These are phyloP conservation scores for Semicossyphus pulcher DNA, from an alignment of 2,113 vertebrate species.

Conservation along the genomic window DNA sequence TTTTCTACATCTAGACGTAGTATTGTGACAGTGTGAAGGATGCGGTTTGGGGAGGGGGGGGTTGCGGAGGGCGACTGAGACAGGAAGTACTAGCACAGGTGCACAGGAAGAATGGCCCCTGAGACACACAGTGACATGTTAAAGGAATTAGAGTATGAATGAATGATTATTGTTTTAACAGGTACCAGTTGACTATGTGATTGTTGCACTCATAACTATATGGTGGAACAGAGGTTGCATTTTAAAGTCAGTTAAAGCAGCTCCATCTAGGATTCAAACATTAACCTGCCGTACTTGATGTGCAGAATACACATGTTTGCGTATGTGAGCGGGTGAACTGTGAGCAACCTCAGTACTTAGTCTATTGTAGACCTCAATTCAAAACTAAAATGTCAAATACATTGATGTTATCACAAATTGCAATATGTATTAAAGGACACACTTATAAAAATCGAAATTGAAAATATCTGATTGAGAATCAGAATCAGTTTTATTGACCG, in stretches of 20 bases:
- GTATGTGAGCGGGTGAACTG: no score
- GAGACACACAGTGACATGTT: constrained; percentile 70
- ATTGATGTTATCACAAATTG: constrained; percentile 31
- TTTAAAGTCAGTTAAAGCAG: not conserved
- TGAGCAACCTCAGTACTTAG: no score
- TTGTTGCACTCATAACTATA: not conserved
- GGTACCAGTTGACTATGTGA: constrained; percentile 5
- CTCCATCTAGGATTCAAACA: constrained; percentile 4
- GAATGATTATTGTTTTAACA: constrained; percentile 43
- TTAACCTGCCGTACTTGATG: no score
- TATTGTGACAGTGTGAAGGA: constrained; percentile 74
- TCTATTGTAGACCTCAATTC: no score
- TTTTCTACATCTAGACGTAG: constrained; percentile 44
- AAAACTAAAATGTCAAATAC: constrained; percentile 2
- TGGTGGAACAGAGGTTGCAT: not conserved
- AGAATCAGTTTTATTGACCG: no score
- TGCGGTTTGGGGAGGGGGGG: constrained; percentile 76
- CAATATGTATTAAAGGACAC: not conserved
- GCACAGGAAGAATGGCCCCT: constrained; percentile 85
- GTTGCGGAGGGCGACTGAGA: constrained; percentile 74
- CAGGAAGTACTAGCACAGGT: constrained; percentile 86
- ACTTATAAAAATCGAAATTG: not conserved
- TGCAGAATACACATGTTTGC: no score
- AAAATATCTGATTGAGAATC: no score
- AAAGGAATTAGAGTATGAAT: constrained; percentile 48